Evolutionary conservation across 1,140 invertebrate genomes (phyloP).

Genomic region (Diploscapter pachys): DNA sequence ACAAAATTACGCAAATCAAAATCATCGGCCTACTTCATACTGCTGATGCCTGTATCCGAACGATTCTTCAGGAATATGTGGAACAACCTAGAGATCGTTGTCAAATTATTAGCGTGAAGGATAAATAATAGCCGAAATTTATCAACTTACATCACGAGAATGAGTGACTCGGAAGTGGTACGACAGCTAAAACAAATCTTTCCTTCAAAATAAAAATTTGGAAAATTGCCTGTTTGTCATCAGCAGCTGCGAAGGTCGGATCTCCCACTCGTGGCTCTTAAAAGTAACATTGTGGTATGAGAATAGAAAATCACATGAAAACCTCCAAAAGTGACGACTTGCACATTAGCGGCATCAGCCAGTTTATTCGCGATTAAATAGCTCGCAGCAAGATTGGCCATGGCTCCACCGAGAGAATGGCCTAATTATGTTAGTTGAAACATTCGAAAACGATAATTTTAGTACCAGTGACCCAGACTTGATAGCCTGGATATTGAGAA

Average conservation of each 20-base stretch:
- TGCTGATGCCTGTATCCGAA: too few species aligned
- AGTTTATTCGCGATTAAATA: slow-evolving; percentile 12
- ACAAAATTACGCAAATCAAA: too few species aligned
- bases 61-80: too few species aligned
- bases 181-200: too few species aligned
- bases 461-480: slow-evolving; percentile 20
- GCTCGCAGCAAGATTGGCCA: slow-evolving; percentile 19
- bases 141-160: too few species aligned
- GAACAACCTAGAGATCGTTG: too few species aligned
- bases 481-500: slow-evolving; percentile 30
- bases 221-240: not conserved
- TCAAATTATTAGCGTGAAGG: too few species aligned
- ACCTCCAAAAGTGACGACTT: slow-evolving; percentile 24
- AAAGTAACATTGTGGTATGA: slow-evolving; percentile 24
- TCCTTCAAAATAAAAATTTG: too few species aligned
- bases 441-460: not conserved
- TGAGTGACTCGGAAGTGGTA: too few species aligned
- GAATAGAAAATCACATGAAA: not conserved
- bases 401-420: slow-evolving; percentile 35
- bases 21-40: too few species aligned
- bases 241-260: slow-evolving; percentile 13
- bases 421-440: slow-evolving; percentile 9
- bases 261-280: slow-evolving; percentile 36
- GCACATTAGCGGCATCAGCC: slow-evolving; percentile 5
- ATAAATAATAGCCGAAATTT: too few species aligned